phyloP scores from a whole-genome alignment of 2,888 invertebrate species.

The Bimastos eiseni region DNA sequence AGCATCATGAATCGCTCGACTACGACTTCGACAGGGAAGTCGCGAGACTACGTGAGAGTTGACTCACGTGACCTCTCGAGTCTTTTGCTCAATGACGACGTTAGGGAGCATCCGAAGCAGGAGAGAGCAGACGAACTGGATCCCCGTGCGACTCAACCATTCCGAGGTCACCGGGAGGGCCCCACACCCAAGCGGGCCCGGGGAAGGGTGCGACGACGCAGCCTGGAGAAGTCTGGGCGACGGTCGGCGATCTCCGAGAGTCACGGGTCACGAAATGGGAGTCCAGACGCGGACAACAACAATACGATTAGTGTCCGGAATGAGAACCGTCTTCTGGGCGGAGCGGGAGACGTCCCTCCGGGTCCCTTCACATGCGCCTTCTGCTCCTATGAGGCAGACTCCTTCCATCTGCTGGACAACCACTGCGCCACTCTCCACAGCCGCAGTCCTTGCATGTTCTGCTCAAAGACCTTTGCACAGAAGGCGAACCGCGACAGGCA shows the following conservation, averaged over 20 bases:
- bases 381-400: slow-evolving; percentile 27
- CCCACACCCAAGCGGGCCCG: background rate
- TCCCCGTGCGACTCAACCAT: background rate
- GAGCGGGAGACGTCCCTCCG: background rate
- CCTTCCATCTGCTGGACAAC: slow-evolving; percentile 52
- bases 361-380: slow-evolving; percentile 40
- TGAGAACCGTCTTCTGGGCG: background rate
- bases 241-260: background rate
- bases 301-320: background rate
- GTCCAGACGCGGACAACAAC: background rate
- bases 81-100: background rate
- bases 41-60: background rate
- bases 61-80: background rate
- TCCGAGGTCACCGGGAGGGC: background rate
- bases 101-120: background rate
- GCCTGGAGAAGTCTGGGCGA: background rate
- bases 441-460: slow-evolving; percentile 57
- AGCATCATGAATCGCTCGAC: slow-evolving; percentile 27
- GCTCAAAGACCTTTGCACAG: slow-evolving; percentile 58
- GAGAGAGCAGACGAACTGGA: background rate
- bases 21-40: background rate
- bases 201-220: background rate
- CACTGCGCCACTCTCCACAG: slow-evolving; percentile 55
- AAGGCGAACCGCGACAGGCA: slow-evolving; percentile 60
- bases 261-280: background rate